Conservation (phyloP, 2,797 vertebrate genomes). For the Buphagus erythrorhynchus region DNA sequence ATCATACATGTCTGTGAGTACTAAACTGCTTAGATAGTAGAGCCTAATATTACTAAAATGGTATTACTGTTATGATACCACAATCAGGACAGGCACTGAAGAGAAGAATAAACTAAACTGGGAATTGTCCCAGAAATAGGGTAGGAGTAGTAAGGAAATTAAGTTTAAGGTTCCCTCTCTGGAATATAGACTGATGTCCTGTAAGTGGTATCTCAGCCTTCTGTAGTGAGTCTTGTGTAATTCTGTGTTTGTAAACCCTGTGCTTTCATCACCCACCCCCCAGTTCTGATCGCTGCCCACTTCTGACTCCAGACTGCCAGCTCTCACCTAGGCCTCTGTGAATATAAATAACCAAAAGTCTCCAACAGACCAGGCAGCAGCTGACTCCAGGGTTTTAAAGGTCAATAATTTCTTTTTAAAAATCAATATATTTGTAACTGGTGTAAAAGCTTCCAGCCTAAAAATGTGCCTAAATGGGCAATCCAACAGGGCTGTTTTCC, state of each 20-base stretch:
- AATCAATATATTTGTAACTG: conserved; percentile 32
- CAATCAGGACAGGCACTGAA: neutral
- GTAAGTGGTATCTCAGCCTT: neutral
- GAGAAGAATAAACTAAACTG: neutral
- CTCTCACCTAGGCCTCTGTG: neutral
- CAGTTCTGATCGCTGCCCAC: neutral
- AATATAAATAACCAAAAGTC: neutral
- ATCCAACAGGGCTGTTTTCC: neutral
- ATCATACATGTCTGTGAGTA: neutral
- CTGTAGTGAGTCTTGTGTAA: neutral
- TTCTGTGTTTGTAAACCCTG: neutral
- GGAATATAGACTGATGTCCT: neutral
- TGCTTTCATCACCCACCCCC: neutral
- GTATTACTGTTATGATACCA: neutral
- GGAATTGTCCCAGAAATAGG: neutral
- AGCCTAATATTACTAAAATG: neutral
- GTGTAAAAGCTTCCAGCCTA: conserved; percentile 17
- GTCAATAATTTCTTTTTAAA: conserved; percentile 47
- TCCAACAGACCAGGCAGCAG: neutral
- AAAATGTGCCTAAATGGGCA: conserved; percentile 11
- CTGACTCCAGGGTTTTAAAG: conserved; percentile 16
- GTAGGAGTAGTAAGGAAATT: neutral
- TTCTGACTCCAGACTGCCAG: neutral
- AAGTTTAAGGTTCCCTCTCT: neutral
- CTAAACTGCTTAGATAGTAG: neutral